Evolutionary conservation across 2,888 invertebrate species (phyloP).

Genomic region (Drosophila sordidapex): DNA sequence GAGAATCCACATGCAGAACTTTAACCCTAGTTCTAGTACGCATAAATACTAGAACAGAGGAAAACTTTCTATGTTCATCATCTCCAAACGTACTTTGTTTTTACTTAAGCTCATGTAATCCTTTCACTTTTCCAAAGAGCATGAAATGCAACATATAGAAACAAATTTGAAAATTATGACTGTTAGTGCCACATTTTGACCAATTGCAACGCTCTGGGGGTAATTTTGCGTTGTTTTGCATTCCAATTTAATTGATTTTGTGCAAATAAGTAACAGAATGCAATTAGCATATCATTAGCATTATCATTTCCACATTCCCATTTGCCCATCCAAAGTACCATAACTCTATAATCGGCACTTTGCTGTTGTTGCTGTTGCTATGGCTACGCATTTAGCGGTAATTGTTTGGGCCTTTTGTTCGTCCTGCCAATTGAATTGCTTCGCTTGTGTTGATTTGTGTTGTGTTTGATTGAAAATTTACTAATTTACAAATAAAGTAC

Average conservation of each 20-base stretch:
- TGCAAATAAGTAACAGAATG: slow-evolving; percentile 39
- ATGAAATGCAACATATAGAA: neutral
- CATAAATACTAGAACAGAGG: neutral
- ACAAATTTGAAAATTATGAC: slow-evolving; percentile 5
- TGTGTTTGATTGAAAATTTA: slow-evolving; percentile 19
- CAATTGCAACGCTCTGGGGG: slow-evolving; percentile 15
- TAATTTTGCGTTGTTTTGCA: slow-evolving; percentile 38
- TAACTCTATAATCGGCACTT: slow-evolving; percentile 8
- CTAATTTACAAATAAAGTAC: slow-evolving; percentile 29
- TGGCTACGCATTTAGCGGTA: slow-evolving; percentile 35
- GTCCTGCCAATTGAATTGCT: slow-evolving; percentile 2
- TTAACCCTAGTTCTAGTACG: neutral
- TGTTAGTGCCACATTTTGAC: slow-evolving; percentile 7
- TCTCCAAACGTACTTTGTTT: neutral
- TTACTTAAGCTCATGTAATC: neutral
- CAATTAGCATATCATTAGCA: slow-evolving; percentile 33
- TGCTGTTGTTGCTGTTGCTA: slow-evolving; percentile 13
- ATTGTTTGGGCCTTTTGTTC: slow-evolving; percentile 31
- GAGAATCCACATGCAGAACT: neutral
- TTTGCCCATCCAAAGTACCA: slow-evolving; percentile 3
- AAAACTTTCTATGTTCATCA: neutral
- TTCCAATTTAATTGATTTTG: slow-evolving; percentile 66
- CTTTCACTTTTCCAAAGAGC: neutral
- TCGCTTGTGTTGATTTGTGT: neutral
- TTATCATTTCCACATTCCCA: slow-evolving; percentile 12